phyloP scores from a whole-genome alignment of 2,113 vertebrate genomes.

The Verasper variegatus region DNA sequence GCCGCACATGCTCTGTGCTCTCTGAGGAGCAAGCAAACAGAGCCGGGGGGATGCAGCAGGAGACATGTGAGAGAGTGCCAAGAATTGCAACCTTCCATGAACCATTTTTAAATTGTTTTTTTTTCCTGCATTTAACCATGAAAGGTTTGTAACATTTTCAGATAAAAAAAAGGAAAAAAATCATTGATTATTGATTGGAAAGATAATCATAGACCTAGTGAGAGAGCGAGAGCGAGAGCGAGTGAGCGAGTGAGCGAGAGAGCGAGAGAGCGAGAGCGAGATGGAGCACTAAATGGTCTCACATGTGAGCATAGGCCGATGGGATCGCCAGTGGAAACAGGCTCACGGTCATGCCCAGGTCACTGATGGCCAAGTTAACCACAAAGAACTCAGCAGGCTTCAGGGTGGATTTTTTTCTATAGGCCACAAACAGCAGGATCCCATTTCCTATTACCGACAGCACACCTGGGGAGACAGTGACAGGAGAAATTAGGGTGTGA shows the following conservation, averaged over 20 bases:
- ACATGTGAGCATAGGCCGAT: slow-evolving; percentile 88
- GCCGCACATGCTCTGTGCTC: slow-evolving; percentile 5
- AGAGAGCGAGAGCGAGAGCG: not conserved
- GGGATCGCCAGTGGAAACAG: slow-evolving; percentile 87
- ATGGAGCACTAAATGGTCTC: slow-evolving; percentile 23
- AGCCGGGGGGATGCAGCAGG: not conserved
- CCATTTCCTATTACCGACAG: slow-evolving; percentile 86
- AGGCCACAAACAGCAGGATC: slow-evolving; percentile 86
- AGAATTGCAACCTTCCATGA: not conserved
- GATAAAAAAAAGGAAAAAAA: too few relatives aligned
- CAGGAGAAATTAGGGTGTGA: not conserved
- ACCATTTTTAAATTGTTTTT: not conserved
- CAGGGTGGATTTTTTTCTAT: slow-evolving; percentile 85
- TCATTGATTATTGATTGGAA: not conserved
- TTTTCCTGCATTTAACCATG: not conserved
- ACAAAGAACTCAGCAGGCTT: slow-evolving; percentile 90
- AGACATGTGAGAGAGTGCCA: not conserved
- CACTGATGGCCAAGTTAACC: slow-evolving; percentile 88
- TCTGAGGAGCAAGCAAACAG: not conserved
- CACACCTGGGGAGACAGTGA: slow-evolving; percentile 66
- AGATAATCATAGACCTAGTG: not conserved
- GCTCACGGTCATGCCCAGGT: slow-evolving; percentile 85
- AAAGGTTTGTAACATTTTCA: not conserved
- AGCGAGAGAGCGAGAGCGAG: not conserved
- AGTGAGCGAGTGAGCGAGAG: not conserved